Conservation (phyloP, 2,888 invertebrate species). For the Pollenia amentaria region DNA sequence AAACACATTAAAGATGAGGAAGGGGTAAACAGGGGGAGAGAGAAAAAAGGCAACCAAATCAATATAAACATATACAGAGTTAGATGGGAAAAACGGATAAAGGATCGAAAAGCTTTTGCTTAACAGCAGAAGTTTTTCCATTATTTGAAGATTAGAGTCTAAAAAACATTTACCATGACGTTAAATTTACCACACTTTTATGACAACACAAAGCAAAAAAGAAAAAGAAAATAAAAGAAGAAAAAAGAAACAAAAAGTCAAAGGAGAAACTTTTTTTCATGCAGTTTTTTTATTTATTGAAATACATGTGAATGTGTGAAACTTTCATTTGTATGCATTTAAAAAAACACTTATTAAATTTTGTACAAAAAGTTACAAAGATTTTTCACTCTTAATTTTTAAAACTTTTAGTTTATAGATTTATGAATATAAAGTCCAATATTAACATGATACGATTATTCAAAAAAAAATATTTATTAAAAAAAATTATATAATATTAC, state of each 20-base stretch:
- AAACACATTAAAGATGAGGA: conserved; percentile 6
- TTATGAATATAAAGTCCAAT: neutral
- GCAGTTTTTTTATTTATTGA: conserved; percentile 29
- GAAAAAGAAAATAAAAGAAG: neutral
- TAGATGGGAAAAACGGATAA: conserved; percentile 49
- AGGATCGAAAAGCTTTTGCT: conserved; percentile 78
- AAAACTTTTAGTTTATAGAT: neutral
- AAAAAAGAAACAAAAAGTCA: conserved; percentile 40
- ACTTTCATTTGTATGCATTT: conserved; percentile 11
- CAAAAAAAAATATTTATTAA: too few species aligned
- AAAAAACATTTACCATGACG: conserved; percentile 79
- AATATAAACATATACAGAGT: conserved; percentile 21
- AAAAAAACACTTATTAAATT: neutral
- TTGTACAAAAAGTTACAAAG: neutral
- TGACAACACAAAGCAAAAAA: conserved; percentile 76
- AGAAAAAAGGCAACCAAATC: conserved; percentile 19
- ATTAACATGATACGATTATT: too few species aligned
- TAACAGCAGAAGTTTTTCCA: conserved; percentile 83
- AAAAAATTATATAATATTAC: too few species aligned
- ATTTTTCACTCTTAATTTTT: neutral
- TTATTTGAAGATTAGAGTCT: conserved; percentile 83
- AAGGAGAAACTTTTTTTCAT: conserved; percentile 75
- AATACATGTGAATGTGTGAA: conserved; percentile 20
- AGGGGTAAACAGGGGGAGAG: neutral
- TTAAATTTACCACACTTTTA: conserved; percentile 81